Base-by-base conservation (phyloP, 2,113 vertebrate species). In the Tragelaphus buxtoni region DNA sequence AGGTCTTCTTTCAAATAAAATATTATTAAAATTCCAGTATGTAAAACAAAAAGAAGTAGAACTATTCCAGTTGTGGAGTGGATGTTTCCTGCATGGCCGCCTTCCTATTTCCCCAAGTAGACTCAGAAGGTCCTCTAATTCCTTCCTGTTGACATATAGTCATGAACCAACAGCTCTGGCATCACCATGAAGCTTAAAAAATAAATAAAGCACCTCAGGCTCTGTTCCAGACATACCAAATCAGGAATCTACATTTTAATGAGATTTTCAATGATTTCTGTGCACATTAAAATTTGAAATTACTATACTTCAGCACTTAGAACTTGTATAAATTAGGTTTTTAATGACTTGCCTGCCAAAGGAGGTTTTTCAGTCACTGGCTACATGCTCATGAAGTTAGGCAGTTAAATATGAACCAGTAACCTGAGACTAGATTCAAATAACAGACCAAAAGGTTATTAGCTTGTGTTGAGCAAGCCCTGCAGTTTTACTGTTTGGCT, bases 1-100 rank as follows among this genome's bases (percentile, higher is more conserved):
- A 49, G 17, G 28, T 81, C 20, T 92, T 65, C 47, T 65, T 96
- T 88, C 28, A 49, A 69, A 30, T 49, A 56, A 90, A 84, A 65
- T 39, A n/a, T 51, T 51, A 56, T 60, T 77, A 69, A 91, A 69
- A 61, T 7, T 82, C 2, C 22, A 91, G 45, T 42, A 74, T 39
- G 12, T 55, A 81, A 88, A 88, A 77, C 32, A 80, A 80, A 86
- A 5, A 83, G 30, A 47, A 84, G 7, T 42, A 49, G 8, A 60
- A 30, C 8, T 81, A 26, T 45, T 65, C 30, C 6, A 30, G 22
- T 56, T 69, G n/a, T 30, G 10, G 17, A n/a, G 4, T 49, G 28
- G 8, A 7, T 47, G 18, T 32, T 77, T 24, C 18, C 11, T 61
- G 1, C 13, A 18, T n/a, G 14, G 8, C 3, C 51, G 74, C 61